Conservation (phyloP, 2,113 vertebrate species). For the Macquaria ambigua region DNA sequence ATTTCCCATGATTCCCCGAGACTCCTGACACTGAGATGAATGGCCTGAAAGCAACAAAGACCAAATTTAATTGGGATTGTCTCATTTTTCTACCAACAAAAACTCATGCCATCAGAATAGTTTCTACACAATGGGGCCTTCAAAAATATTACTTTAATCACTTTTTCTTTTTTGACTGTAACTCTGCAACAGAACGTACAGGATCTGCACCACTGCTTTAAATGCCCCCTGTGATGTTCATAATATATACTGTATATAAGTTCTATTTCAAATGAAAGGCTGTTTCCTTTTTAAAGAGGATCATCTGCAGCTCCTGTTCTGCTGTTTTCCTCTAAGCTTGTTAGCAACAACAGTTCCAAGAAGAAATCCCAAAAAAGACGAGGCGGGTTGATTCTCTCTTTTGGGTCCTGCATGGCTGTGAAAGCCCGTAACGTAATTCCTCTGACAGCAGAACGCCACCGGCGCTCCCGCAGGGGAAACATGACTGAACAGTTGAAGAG, state of each 20-base stretch:
- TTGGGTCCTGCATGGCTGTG: conserved; percentile 8
- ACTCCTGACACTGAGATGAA: neutral
- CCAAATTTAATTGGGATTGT: neutral
- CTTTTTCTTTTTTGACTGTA: neutral
- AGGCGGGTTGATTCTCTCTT: neutral
- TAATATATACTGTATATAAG: neutral
- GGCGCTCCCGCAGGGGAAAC: conserved; percentile 43
- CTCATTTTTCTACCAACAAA: neutral
- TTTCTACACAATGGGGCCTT: too few species aligned
- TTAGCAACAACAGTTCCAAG: neutral
- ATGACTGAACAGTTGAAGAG: conserved; percentile 52
- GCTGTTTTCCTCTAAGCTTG: conserved; percentile 1
- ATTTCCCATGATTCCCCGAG: neutral
- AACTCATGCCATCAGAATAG: neutral
- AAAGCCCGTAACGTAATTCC: conserved; percentile 52
- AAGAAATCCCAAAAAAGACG: neutral
- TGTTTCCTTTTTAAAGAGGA: conserved; percentile 1
- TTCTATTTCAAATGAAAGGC: neutral
- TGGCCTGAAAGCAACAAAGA: neutral
- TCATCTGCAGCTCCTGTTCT: conserved; percentile 11
- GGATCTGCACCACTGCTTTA: neutral
- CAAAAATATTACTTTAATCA: neutral
- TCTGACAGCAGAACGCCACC: conserved; percentile 69
- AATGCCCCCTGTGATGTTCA: neutral
- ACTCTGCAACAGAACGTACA: neutral